Evolutionary conservation across 2,797 vertebrate species (phyloP).

Genomic region (Limnodromus scolopaceus): DNA sequence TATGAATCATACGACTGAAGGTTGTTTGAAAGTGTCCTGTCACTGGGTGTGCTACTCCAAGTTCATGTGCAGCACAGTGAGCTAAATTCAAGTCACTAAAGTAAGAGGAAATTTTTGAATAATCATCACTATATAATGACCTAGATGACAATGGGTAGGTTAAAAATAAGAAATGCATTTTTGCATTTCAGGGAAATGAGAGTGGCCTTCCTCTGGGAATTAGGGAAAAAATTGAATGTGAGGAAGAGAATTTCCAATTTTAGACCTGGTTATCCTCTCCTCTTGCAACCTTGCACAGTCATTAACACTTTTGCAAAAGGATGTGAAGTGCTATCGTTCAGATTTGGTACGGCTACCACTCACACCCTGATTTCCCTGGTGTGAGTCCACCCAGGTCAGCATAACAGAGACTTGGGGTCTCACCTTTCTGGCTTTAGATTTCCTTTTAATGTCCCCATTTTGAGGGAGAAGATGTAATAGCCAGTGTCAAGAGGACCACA

Average conservation of each 20-base stretch:
- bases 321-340: background rate
- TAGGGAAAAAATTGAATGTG: background rate
- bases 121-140: background rate
- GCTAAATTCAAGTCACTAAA: constrained; percentile 19
- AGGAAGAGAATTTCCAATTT: constrained; percentile 47
- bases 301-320: background rate
- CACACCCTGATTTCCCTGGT: background rate
- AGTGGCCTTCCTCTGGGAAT: constrained; percentile 7
- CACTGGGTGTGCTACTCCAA: background rate
- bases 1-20: constrained; percentile 11
- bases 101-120: constrained; percentile 43
- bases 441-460: background rate
- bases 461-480: background rate
- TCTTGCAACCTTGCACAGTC: background rate
- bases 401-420: background rate
- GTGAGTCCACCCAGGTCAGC: background rate
- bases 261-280: background rate
- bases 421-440: background rate
- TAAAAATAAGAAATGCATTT: constrained; percentile 46
- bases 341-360: background rate
- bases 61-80: background rate
- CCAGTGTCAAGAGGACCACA: background rate
- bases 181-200: constrained; percentile 47
- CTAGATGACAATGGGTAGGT: constrained; percentile 49
- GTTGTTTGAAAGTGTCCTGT: constrained; percentile 32